These are phyloP conservation scores for Choreutis nemorana DNA, from an alignment of 2,888 invertebrate species.

Conservation along the genomic window DNA sequence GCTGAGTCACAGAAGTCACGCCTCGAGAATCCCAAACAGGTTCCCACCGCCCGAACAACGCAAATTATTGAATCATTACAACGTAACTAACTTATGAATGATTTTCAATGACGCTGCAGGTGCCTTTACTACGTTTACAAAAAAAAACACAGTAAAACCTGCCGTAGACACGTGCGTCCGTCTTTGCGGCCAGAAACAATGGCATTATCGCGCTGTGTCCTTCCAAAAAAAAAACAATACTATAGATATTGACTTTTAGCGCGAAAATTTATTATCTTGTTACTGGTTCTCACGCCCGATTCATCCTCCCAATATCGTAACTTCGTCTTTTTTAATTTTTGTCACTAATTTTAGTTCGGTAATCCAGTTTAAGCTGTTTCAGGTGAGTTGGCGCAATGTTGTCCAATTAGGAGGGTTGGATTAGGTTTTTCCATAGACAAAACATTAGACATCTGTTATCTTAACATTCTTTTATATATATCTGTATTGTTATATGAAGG, in stretches of 20 bases:
- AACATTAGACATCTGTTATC: no score
- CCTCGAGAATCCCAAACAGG: constrained; percentile 14
- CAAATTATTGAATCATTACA: constrained; percentile 29
- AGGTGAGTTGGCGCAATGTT: constrained; percentile 24
- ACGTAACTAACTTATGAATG: background rate
- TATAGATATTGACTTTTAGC: constrained; percentile 29
- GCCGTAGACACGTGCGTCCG: constrained; percentile 49
- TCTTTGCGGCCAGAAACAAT: constrained; percentile 57
- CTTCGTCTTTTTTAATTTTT: constrained; percentile 3
- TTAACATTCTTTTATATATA: no score
- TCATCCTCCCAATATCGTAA: background rate
- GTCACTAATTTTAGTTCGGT: constrained; percentile 5
- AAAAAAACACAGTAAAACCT: constrained; percentile 41
- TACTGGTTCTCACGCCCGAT: constrained; percentile 31
- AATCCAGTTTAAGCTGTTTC: constrained; percentile 18
- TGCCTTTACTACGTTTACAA: constrained; percentile 29
- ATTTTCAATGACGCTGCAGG: constrained; percentile 43
- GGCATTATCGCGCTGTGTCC: constrained; percentile 24
- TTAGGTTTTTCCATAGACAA: no score
- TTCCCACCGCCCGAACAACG: constrained; percentile 25
- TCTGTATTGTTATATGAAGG: no score
- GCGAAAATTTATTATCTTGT: constrained; percentile 33
- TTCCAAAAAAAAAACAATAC: constrained; percentile 22
- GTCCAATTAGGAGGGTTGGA: constrained; percentile 18
- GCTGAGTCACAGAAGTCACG: constrained; percentile 17